phyloP scores from a whole-genome alignment of 1,140 invertebrate species.

The Aphaenogaster floridana region DNA sequence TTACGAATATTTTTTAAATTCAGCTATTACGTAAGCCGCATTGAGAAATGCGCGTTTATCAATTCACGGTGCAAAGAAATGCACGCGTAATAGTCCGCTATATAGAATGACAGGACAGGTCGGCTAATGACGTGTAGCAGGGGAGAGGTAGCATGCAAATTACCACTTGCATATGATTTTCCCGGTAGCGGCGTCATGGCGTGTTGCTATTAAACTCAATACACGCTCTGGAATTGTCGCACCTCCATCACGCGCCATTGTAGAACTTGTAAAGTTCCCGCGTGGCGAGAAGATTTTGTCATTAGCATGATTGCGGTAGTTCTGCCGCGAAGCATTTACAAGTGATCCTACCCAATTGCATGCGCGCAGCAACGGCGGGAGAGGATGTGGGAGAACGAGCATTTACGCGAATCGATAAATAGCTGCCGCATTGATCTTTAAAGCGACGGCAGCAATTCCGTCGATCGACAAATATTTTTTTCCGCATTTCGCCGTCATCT shows the following conservation, averaged over 20 bases:
- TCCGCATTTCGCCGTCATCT: neutral
- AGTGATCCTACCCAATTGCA: conserved; percentile 48
- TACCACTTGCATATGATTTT: conserved; percentile 56
- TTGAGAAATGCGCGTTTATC: conserved; percentile 36
- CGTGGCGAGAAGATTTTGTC: conserved; percentile 54
- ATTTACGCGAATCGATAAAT: conserved; percentile 30
- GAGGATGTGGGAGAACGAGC: neutral
- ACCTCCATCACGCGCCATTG: conserved; percentile 48
- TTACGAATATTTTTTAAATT: neutral
- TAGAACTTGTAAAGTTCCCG: conserved; percentile 59
- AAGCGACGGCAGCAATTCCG: neutral
- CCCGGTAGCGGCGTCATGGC: conserved; percentile 35
- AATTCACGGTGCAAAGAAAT: conserved; percentile 48
- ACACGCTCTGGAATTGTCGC: conserved; percentile 54
- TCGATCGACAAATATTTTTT: conserved; percentile 7
- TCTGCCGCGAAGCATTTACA: conserved; percentile 51
- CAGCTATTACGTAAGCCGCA: neutral
- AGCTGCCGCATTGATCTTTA: conserved; percentile 13
- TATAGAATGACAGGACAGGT: conserved; percentile 49
- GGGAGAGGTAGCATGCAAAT: conserved; percentile 55
- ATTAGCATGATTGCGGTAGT: conserved; percentile 57
- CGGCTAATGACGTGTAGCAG: conserved; percentile 48
- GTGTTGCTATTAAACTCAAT: conserved; percentile 59
- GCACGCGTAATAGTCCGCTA: conserved; percentile 46
- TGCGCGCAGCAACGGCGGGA: neutral